Percentiles rank a stretch among this genome's conserved stretches.
These are phyloP conservation scores for Euthynnus affinis DNA, from an alignment of 2,797 vertebrate genomes.

Conservation along the genomic window DNA sequence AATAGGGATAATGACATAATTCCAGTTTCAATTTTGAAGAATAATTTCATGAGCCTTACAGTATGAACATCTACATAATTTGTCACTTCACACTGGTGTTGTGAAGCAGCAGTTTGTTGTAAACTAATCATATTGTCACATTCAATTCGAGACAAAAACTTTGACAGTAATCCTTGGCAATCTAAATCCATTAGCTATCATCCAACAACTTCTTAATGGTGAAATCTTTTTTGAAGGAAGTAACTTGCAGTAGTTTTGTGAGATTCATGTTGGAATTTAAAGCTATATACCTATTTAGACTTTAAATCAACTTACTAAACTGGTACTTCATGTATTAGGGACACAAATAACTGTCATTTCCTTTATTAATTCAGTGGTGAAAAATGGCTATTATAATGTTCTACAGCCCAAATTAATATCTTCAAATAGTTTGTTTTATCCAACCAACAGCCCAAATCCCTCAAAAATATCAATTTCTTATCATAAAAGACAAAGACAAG, in stretches of 20 bases:
- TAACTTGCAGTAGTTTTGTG: not conserved
- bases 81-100: constrained; percentile 2
- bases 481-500: too few relatives aligned
- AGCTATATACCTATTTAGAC: not conserved
- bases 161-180: not conserved
- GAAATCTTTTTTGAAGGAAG: not conserved
- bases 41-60: constrained; percentile 11
- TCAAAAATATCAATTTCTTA: too few relatives aligned
- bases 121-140: constrained; percentile 1
- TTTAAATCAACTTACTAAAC: not conserved
- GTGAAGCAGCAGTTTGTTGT: constrained; percentile 11
- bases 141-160: constrained; percentile 12
- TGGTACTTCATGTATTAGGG: not conserved
- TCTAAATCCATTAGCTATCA: not conserved
- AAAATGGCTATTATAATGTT: too few relatives aligned
- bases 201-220: not conserved
- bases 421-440: too few relatives aligned
- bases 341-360: too few relatives aligned
- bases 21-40: constrained; percentile 26
- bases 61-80: not conserved
- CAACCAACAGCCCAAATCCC: too few relatives aligned
- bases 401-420: too few relatives aligned
- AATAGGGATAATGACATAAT: constrained; percentile 24
- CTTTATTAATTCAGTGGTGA: too few relatives aligned
- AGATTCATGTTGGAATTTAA: not conserved